These are phyloP conservation scores for Hyles vespertilio DNA, from an alignment of 1,140 invertebrate genomes.

Conservation along the genomic window DNA sequence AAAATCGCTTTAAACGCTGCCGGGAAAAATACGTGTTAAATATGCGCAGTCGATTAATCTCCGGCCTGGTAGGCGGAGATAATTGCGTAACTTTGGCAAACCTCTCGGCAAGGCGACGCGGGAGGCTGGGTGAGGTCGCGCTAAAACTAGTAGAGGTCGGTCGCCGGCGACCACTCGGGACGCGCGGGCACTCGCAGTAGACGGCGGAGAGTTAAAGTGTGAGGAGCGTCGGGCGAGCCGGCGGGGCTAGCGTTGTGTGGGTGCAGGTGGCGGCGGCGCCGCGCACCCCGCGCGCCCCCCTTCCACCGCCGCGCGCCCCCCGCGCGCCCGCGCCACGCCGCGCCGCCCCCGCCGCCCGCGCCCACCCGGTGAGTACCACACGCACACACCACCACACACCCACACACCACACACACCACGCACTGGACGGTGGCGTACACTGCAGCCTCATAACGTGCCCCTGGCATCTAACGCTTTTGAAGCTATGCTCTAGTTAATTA, in stretches of 20 bases:
- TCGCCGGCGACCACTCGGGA: neutral
- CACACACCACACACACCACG: constrained; percentile 39
- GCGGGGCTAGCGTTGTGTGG: constrained; percentile 39
- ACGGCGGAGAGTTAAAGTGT: constrained; percentile 19
- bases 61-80: too few species aligned
- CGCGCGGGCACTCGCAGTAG: neutral
- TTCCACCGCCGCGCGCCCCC: constrained; percentile 71
- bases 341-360: constrained; percentile 15
- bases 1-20: too few species aligned
- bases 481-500: too few species aligned
- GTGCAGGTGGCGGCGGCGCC: constrained; percentile 55
- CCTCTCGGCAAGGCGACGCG: neutral
- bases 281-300: constrained; percentile 57
- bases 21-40: too few species aligned
- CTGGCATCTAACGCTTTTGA: neutral
- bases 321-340: constrained; percentile 26
- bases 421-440: neutral
- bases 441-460: too few species aligned
- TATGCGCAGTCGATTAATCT: too few species aligned
- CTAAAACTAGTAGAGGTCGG: too few species aligned
- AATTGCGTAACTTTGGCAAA: too few species aligned
- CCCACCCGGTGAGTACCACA: constrained; percentile 38
- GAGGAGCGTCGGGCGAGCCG: constrained; percentile 13
- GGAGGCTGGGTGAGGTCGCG: neutral
- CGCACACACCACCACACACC: constrained; percentile 34